These are phyloP conservation scores for Drosophila infuscata DNA, from an alignment of 2,888 invertebrate species.

Conservation along the genomic window DNA sequence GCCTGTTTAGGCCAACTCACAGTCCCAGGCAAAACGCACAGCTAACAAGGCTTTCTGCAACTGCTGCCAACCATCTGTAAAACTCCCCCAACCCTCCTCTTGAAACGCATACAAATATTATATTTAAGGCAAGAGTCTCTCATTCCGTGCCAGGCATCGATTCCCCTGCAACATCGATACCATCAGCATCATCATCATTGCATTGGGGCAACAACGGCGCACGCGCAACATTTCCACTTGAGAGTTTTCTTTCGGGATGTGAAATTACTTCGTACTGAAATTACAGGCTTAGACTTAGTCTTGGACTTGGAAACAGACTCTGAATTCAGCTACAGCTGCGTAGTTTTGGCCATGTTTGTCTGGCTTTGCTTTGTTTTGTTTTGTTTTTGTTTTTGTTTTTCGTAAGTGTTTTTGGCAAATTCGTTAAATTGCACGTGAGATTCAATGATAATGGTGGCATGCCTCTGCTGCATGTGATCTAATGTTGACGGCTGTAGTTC, in stretches of 20 bases:
- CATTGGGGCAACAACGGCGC: conserved; percentile 66
- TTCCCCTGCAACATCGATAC: conserved; percentile 62
- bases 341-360: conserved; percentile 52
- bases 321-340: conserved; percentile 32
- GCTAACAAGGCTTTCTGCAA: conserved; percentile 78
- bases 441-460: conserved; percentile 58
- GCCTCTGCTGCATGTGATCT: conserved; percentile 4
- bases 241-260: conserved; percentile 30
- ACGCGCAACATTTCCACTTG: conserved; percentile 65
- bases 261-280: conserved; percentile 48
- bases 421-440: conserved; percentile 74
- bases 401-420: conserved; percentile 69
- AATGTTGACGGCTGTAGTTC: conserved; percentile 19
- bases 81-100: not conserved
- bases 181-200: conserved; percentile 39
- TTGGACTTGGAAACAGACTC: not conserved
- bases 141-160: conserved; percentile 74
- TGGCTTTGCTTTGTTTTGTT: conserved; percentile 12
- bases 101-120: conserved; percentile 79
- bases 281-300: conserved; percentile 44
- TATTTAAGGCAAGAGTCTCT: conserved; percentile 54
- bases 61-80: conserved; percentile 56
- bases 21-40: conserved; percentile 12
- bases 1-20: conserved; percentile 58
- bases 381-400: conserved; percentile 15